Percentiles rank a stretch among this genome's conserved stretches.
These are phyloP conservation scores for Hyla sarda DNA, from an alignment of 2,113 vertebrate genomes.

Conservation along the genomic window DNA sequence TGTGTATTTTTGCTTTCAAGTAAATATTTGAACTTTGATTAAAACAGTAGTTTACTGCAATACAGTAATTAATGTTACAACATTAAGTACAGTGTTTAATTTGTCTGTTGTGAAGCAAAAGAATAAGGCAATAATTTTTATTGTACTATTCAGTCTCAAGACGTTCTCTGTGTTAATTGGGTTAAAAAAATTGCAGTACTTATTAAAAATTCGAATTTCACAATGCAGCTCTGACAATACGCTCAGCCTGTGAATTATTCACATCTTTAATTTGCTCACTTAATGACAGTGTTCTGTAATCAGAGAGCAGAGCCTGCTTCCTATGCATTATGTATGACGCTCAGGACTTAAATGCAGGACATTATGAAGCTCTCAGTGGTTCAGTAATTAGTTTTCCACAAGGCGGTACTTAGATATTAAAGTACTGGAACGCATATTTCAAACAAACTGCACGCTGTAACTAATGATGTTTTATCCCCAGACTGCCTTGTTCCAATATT, in stretches of 20 bases:
- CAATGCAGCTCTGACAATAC: slow-evolving; percentile 87
- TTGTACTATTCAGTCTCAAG: slow-evolving; percentile 88
- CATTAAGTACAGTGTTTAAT: slow-evolving; percentile 88
- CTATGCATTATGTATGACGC: slow-evolving; percentile 89
- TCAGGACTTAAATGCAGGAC: slow-evolving; percentile 88
- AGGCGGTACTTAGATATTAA: slow-evolving; percentile 84
- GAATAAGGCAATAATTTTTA: slow-evolving; percentile 89
- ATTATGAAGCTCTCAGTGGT: slow-evolving; percentile 87
- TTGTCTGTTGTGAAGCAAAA: slow-evolving; percentile 85
- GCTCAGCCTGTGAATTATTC: slow-evolving; percentile 89
- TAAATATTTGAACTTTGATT: slow-evolving; percentile 77
- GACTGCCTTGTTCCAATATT: slow-evolving; percentile 56
- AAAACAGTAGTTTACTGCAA: slow-evolving; percentile 71
- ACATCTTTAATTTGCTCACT: slow-evolving; percentile 91
- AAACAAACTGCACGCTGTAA: slow-evolving; percentile 63
- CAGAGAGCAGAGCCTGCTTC: slow-evolving; percentile 85
- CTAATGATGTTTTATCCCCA: slow-evolving; percentile 61
- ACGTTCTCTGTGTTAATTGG: slow-evolving; percentile 88
- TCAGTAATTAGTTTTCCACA: slow-evolving; percentile 89
- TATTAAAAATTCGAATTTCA: slow-evolving; percentile 92
- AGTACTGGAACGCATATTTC: slow-evolving; percentile 62
- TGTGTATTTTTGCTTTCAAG: slow-evolving; percentile 70
- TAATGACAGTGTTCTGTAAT: slow-evolving; percentile 91
- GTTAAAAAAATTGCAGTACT: slow-evolving; percentile 89
- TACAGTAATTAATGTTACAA: slow-evolving; percentile 80